A percentile compares a stretch with the other conserved stretches of the same genome.
These are phyloP conservation scores for Clarias magur DNA, from an alignment of 2,113 vertebrate species.

Conservation along the genomic window DNA sequence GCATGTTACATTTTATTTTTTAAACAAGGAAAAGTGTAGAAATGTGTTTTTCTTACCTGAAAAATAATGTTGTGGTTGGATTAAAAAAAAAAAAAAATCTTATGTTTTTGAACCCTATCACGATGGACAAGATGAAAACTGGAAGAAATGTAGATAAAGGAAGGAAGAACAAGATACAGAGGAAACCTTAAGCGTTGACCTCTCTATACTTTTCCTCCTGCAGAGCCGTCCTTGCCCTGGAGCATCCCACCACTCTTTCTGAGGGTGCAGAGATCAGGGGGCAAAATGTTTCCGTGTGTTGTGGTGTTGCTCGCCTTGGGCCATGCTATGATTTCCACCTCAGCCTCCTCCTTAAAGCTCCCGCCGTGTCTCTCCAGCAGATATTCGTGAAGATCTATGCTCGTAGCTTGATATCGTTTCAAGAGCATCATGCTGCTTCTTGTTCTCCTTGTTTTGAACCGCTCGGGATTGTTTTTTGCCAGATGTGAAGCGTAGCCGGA, in stretches of 20 bases:
- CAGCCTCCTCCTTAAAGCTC: slow-evolving; percentile 32
- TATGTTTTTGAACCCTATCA: slow-evolving; percentile 1
- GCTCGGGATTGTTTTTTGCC: slow-evolving; percentile 32
- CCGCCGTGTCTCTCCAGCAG: slow-evolving; percentile 37
- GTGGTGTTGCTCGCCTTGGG: slow-evolving; percentile 41
- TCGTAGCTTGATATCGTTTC: slow-evolving; percentile 24
- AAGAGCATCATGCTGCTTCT: slow-evolving; percentile 13
- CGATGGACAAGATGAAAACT: slow-evolving; percentile 22
- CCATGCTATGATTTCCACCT: slow-evolving; percentile 32
- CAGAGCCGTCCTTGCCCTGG: slow-evolving; percentile 42
- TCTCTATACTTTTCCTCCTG: slow-evolving; percentile 37
- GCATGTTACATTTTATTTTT: not conserved
- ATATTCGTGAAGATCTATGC: slow-evolving; percentile 38
- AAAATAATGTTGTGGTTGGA: not conserved
- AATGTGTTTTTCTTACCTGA: slow-evolving; percentile 5
- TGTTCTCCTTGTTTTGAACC: slow-evolving; percentile 11
- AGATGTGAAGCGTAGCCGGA: slow-evolving; percentile 17
- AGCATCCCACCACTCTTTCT: slow-evolving; percentile 33
- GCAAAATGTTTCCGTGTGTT: slow-evolving; percentile 45
- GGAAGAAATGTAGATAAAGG: slow-evolving; percentile 33
- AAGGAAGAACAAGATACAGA: slow-evolving; percentile 25
- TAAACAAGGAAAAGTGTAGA: not conserved
- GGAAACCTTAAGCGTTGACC: slow-evolving; percentile 38
- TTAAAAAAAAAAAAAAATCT: too few species aligned
- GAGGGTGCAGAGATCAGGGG: slow-evolving; percentile 48